A percentile compares a stretch with the other conserved stretches of the same genome.
phyloP scores from a whole-genome alignment of 2,113 vertebrate species.

The Dicentrarchus labrax region DNA sequence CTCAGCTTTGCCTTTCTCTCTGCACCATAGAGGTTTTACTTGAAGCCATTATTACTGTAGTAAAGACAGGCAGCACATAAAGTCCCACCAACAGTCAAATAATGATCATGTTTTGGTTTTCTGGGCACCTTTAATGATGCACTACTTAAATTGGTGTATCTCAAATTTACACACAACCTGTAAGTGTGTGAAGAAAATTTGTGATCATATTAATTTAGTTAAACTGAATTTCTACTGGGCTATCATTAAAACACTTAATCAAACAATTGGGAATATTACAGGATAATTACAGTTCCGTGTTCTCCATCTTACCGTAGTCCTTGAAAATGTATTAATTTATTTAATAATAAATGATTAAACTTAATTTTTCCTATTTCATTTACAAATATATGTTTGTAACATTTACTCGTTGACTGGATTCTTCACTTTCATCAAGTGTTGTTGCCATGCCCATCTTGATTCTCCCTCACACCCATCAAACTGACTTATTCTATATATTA shows the following conservation, averaged over 20 bases:
- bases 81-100: background rate
- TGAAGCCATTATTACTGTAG: background rate
- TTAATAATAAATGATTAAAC: too few species aligned
- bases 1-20: slow-evolving; percentile 12
- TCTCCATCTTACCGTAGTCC: background rate
- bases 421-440: background rate
- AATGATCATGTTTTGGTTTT: background rate
- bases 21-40: slow-evolving; percentile 9
- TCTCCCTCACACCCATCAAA: background rate
- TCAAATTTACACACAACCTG: background rate
- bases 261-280: background rate
- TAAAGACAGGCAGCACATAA: background rate
- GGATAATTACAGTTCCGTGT: background rate
- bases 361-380: too few species aligned
- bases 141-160: background rate
- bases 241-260: background rate
- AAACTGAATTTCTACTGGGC: background rate
- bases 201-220: background rate
- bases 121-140: background rate
- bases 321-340: background rate
- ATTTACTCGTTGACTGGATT: background rate
- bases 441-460: background rate
- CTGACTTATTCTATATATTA: background rate
- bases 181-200: background rate
- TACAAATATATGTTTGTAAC: too few species aligned